A percentile compares a stretch with the other conserved stretches of the same genome.
Conservation (phyloP, 1,140 invertebrate species). For the Oryzaephilus surinamensis region DNA sequence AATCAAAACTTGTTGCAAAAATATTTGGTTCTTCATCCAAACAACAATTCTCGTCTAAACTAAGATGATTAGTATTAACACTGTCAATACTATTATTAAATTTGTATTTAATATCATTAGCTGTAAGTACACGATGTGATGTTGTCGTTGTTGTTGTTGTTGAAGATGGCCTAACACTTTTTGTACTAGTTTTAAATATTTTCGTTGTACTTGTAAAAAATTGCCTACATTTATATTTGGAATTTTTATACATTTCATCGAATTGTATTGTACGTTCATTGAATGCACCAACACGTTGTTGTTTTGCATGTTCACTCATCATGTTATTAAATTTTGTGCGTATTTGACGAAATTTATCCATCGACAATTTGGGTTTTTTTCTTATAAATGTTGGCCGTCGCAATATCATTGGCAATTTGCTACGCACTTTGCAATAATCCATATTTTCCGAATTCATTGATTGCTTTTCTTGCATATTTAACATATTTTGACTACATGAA, state of each 20-base stretch:
- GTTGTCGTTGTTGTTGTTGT: slow-evolving; percentile 23
- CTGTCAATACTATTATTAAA: slow-evolving; percentile 17
- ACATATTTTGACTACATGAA: slow-evolving; percentile 28
- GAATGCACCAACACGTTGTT: slow-evolving; percentile 30
- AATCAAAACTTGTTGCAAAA: no score
- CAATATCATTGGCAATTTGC: slow-evolving; percentile 20
- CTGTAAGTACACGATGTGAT: slow-evolving; percentile 23
- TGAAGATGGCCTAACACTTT: slow-evolving; percentile 14
- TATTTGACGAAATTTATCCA: slow-evolving; percentile 28
- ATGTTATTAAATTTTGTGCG: slow-evolving; percentile 27
- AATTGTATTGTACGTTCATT: slow-evolving; percentile 27
- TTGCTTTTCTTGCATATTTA: slow-evolving; percentile 2
- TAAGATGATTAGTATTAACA: slow-evolving; percentile 10
- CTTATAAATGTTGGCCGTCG: slow-evolving; percentile 22
- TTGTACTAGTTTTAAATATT: slow-evolving; percentile 24
- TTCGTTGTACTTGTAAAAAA: slow-evolving; percentile 22
- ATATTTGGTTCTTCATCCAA: no score
- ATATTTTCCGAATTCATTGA: slow-evolving; percentile 9
- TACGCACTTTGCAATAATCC: slow-evolving; percentile 23
- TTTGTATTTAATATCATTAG: slow-evolving; percentile 31
- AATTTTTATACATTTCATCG: slow-evolving; percentile 32
- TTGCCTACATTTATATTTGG: slow-evolving; percentile 31
- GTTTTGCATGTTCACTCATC: slow-evolving; percentile 27
- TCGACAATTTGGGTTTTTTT: slow-evolving; percentile 20
- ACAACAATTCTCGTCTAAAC: slow-evolving; percentile 4